Base-by-base conservation (phyloP, 2,888 invertebrate species). In the Diaprepes abbreviatus region DNA sequence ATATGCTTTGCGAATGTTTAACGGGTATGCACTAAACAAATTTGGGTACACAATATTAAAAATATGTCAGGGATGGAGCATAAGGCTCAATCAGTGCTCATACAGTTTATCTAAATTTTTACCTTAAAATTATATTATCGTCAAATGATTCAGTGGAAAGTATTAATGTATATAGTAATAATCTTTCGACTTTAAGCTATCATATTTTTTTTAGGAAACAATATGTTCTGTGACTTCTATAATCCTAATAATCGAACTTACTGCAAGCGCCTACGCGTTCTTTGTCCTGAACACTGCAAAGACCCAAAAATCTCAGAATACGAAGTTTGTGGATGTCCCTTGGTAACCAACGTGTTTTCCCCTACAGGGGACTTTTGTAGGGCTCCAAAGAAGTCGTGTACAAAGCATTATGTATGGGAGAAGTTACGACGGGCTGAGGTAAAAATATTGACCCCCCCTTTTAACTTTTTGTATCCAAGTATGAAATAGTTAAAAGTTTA, bases 281-380 rank as follows among this genome's bases (percentile, higher is more conserved):
- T 99, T 74, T 99, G 99, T 80, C 98, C 99, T 0, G 99, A 99
- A 80, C 98, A 99, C 83, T 95, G 94, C 78, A 98, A 97, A 83
- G 96, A 96, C 78, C 92, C 95, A 0, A 95, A 96, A 85, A 91
- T 95, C n/a, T 88, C 87, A 43, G 94, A 94, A 75, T 87, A 89
- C 1, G 94, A 95, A 82, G 95, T 98, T 0, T 98, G 98, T 81
- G 98, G 98, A 0, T 96, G 94, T 81, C 98, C 98, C 0, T 84
- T 97, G 1, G 93, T 95, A 0, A 89, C 89, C 0, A 91, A 95
- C 78, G 93, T 95, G 0, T 97, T 97, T 82, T 89, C 92, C 73
- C 89, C 90, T 0, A 93, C 93, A 0, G 95, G 93, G 0, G 93
- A 95, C 77, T 94, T 95, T 85, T 98, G 98, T 82, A 84, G 89